These are phyloP conservation scores for Motacilla alba DNA, from an alignment of 2,113 vertebrate species.

Conservation along the genomic window DNA sequence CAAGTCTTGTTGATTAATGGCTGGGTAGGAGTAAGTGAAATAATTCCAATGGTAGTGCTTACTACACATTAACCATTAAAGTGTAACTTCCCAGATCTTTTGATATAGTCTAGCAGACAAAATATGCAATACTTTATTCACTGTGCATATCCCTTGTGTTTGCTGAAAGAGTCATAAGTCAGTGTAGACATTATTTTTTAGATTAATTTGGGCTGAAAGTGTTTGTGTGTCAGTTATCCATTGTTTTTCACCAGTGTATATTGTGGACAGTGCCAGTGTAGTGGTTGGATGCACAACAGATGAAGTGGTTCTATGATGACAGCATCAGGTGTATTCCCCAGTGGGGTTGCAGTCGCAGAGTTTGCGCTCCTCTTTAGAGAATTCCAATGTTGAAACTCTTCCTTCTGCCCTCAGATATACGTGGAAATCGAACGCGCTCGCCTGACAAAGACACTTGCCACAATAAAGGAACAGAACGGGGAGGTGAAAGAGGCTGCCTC, in stretches of 20 bases:
- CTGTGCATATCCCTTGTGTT: background rate
- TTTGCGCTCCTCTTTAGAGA: background rate
- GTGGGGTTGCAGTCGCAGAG: background rate
- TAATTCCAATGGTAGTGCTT: background rate
- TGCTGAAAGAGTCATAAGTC: background rate
- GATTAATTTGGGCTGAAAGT: background rate
- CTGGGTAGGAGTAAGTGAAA: background rate
- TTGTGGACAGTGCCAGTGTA: background rate
- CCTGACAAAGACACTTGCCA: conserved; percentile 90
- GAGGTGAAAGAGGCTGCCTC: conserved; percentile 94
- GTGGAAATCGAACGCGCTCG: conserved; percentile 97
- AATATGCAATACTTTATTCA: background rate
- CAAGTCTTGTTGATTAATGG: background rate
- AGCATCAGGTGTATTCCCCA: background rate
- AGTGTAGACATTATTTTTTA: background rate
- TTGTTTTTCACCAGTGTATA: background rate
- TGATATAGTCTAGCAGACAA: background rate
- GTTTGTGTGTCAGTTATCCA: background rate
- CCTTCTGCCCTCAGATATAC: conserved; percentile 83
- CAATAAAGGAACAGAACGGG: conserved; percentile 91
- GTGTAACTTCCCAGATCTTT: background rate
- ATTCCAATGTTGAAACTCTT: background rate
- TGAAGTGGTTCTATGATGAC: background rate
- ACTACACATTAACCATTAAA: background rate
- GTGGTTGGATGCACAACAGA: background rate